A percentile compares a stretch with the other conserved stretches of the same genome.
phyloP scores from a whole-genome alignment of 2,113 vertebrate genomes.

The Paraplagusia blochii region DNA sequence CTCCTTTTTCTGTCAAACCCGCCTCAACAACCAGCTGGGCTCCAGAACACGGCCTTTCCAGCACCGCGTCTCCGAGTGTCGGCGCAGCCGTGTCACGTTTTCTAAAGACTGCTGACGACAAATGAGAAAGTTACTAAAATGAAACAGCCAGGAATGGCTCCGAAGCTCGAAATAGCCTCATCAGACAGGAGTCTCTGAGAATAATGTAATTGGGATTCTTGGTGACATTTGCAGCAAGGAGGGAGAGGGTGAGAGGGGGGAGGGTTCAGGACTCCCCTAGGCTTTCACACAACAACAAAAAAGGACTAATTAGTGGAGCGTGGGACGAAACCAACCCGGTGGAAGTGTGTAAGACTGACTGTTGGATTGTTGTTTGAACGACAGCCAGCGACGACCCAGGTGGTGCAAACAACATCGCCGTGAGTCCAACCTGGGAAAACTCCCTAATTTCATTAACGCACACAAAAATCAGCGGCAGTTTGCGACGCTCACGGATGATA shows the following conservation, averaged over 20 bases:
- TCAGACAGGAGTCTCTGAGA: constrained; percentile 48
- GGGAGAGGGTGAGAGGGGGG: neutral
- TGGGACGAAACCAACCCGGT: constrained; percentile 8
- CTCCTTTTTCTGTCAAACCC: no score
- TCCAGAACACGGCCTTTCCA: constrained; percentile 50
- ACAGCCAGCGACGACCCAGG: neutral
- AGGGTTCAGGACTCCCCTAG: constrained; percentile 24
- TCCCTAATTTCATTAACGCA: no score
- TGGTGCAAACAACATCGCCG: no score
- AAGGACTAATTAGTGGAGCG: constrained; percentile 12
- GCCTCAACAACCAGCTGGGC: constrained; percentile 32
- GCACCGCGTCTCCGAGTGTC: constrained; percentile 19
- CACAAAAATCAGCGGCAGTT: neutral
- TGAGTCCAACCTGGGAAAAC: no score
- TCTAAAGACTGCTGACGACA: constrained; percentile 49
- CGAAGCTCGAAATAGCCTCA: constrained; percentile 58
- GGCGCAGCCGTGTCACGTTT: constrained; percentile 49
- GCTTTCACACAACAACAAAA: constrained; percentile 28
- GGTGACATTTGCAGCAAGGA: constrained; percentile 31
- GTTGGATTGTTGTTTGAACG: neutral
- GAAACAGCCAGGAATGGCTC: constrained; percentile 46
- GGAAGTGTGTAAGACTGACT: neutral
- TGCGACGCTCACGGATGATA: constrained; percentile 21
- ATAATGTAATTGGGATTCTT: constrained; percentile 53
- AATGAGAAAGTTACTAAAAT: constrained; percentile 40